Conservation (phyloP, 2,888 invertebrate genomes). For the Abrostola tripartita region DNA sequence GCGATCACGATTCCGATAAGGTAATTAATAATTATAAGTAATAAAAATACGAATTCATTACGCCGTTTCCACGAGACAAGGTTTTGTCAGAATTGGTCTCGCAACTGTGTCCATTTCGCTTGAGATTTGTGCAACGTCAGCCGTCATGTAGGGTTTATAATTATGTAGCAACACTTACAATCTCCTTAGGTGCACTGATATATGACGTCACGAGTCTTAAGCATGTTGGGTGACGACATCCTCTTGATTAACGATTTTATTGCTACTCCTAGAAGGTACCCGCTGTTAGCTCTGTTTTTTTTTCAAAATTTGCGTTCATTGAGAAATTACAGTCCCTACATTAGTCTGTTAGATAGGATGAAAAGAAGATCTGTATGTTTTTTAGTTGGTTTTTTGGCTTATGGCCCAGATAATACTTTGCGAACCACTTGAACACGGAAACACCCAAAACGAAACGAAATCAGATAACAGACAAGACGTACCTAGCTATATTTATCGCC, state of each 20-base stretch:
- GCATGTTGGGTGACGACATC: neutral
- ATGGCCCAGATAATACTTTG: neutral
- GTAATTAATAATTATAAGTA: conserved; percentile 4
- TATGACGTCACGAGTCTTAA: neutral
- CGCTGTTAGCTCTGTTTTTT: no score
- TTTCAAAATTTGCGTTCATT: no score
- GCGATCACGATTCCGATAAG: neutral
- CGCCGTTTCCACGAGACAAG: neutral
- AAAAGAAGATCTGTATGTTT: neutral
- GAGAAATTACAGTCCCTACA: no score
- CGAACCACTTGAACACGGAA: neutral
- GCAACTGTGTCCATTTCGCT: conserved; percentile 1
- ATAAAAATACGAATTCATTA: neutral
- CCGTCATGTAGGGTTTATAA: neutral
- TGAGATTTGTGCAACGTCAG: neutral
- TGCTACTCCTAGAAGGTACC: no score
- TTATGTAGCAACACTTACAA: neutral
- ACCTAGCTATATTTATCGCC: neutral
- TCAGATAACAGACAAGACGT: neutral
- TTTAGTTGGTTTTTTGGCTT: neutral
- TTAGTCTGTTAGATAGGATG: conserved; percentile 9
- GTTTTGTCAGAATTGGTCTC: neutral
- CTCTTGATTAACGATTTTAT: no score
- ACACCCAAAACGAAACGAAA: neutral
- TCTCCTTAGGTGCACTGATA: neutral